These are phyloP conservation scores for Oryzias javanicus DNA, from an alignment of 2,113 vertebrate species.

Conservation along the genomic window DNA sequence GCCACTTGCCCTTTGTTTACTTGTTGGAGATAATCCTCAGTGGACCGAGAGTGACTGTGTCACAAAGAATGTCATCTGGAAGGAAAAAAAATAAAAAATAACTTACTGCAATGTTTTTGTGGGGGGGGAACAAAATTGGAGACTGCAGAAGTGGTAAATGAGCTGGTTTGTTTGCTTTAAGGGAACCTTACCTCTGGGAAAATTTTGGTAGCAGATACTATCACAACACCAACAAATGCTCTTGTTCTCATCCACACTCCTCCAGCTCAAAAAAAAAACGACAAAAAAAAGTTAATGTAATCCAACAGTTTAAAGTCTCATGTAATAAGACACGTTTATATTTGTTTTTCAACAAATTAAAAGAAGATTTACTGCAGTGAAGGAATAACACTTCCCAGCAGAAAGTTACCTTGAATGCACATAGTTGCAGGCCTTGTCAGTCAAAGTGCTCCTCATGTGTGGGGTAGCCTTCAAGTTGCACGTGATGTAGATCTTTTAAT, in stretches of 20 bases:
- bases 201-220: background rate
- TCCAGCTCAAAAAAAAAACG: constrained; percentile 32
- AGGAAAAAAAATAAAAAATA: background rate
- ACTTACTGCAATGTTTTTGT: too few relatives aligned
- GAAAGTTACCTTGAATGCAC: constrained; percentile 35
- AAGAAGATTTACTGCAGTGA: too few relatives aligned
- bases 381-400: background rate
- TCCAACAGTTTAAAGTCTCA: too few relatives aligned
- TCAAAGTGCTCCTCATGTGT: constrained; percentile 13
- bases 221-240: constrained; percentile 45
- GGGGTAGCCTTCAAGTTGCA: constrained; percentile 35
- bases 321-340: too few relatives aligned
- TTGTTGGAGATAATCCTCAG: constrained; percentile 22
- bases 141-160: background rate
- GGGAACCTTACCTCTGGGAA: background rate
- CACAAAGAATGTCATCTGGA: constrained; percentile 26
- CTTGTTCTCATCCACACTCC: constrained; percentile 29
- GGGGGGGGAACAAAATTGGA: background rate
- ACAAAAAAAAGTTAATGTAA: background rate
- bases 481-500: constrained; percentile 53
- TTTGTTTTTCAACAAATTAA: too few relatives aligned
- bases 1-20: background rate
- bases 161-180: background rate
- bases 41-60: constrained; percentile 25
- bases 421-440: constrained; percentile 50